Evolutionary conservation across 2,888 invertebrate genomes (phyloP).

Genomic region (Melikaiella ostensackeni): DNA sequence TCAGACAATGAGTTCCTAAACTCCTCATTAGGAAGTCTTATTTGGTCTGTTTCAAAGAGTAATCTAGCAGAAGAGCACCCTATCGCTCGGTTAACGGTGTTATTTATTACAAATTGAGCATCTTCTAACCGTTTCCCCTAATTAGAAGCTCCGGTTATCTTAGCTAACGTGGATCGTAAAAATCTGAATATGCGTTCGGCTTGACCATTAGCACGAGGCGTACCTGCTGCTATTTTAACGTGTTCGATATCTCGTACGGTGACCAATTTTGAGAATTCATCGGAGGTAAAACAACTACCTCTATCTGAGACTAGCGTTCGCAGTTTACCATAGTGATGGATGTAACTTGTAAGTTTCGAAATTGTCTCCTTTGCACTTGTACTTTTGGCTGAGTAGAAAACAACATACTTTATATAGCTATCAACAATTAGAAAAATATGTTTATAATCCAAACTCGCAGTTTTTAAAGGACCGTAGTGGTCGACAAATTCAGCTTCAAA

Average conservation of each 20-base stretch:
- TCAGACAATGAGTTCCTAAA: conserved; percentile 1
- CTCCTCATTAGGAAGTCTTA: conserved; percentile 26
- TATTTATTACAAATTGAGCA: too few species aligned
- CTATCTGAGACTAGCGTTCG: conserved; percentile 26
- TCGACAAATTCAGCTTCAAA: too few species aligned
- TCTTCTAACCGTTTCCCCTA: too few species aligned
- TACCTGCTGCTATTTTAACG: conserved; percentile 56
- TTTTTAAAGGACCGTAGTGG: too few species aligned
- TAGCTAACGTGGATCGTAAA: too few species aligned
- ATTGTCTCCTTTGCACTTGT: conserved; percentile 6
- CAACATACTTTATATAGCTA: too few species aligned
- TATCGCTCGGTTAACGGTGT: too few species aligned
- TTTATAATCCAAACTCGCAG: too few species aligned
- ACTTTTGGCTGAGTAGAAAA: conserved; percentile 24
- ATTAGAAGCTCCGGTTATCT: too few species aligned
- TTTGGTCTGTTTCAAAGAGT: too few species aligned
- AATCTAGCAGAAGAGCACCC: too few species aligned
- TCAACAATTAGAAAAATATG: too few species aligned
- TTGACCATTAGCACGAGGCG: conserved; percentile 58
- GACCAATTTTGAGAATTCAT: conserved; percentile 51
- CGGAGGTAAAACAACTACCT: conserved; percentile 42
- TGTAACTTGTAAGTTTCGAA: background rate
- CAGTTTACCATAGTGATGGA: conserved; percentile 45
- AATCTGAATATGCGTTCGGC: conserved; percentile 51
- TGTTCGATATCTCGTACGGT: conserved; percentile 55